phyloP scores from a whole-genome alignment of 2,888 invertebrate species.

The Dione juno region DNA sequence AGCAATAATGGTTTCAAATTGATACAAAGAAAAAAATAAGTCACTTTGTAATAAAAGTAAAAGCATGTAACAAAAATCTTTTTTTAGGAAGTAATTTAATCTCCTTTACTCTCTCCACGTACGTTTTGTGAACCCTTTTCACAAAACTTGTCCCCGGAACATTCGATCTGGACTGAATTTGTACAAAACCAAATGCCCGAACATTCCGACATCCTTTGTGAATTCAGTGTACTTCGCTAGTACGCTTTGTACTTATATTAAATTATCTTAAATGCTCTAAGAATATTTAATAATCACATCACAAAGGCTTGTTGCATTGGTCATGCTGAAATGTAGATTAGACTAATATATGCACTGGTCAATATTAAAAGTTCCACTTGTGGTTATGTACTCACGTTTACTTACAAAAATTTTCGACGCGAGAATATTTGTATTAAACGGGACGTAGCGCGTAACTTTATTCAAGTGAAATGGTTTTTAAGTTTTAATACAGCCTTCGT shows the following conservation, averaged over 20 bases:
- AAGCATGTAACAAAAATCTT: constrained; percentile 40
- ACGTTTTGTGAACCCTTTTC: constrained; percentile 74
- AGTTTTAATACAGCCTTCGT: constrained; percentile 36
- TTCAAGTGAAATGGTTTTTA: constrained; percentile 34
- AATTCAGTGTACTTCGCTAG: constrained; percentile 76
- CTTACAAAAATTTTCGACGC: constrained; percentile 37
- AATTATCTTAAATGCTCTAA: constrained; percentile 56
- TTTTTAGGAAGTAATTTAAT: constrained; percentile 71
- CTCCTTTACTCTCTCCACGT: constrained; percentile 66
- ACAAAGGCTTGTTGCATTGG: background rate
- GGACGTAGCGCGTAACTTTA: constrained; percentile 31
- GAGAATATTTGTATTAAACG: constrained; percentile 36
- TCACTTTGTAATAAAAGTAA: constrained; percentile 41
- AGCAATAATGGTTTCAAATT: background rate
- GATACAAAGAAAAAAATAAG: constrained; percentile 27
- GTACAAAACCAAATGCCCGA: constrained; percentile 73
- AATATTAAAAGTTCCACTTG: constrained; percentile 37
- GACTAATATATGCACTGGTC: constrained; percentile 32
- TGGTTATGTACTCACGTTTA: constrained; percentile 31
- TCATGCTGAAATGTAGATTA: constrained; percentile 37
- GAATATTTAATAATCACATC: constrained; percentile 6
- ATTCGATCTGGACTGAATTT: constrained; percentile 80
- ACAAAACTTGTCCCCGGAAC: constrained; percentile 71
- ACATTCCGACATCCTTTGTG: constrained; percentile 75
- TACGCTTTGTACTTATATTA: constrained; percentile 73